Percentiles rank a stretch among this genome's conserved stretches.
These are phyloP conservation scores for Tadarida brasiliensis DNA, from an alignment of 2,797 vertebrate species.

Conservation along the genomic window DNA sequence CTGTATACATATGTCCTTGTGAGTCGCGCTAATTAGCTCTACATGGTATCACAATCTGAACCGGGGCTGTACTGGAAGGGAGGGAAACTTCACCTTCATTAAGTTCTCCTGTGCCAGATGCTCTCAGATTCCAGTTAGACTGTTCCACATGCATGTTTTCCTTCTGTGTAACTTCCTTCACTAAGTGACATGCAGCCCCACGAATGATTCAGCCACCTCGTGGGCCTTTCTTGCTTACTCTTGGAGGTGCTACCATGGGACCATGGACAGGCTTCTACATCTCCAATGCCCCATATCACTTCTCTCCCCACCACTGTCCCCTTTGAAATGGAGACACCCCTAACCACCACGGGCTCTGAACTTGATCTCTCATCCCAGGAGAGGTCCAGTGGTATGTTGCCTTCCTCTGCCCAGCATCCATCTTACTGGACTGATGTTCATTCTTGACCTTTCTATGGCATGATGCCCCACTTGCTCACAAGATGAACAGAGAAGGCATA, in stretches of 20 bases:
- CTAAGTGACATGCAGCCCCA: background rate
- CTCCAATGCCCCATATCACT: rapidly evolving
- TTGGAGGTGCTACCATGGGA: background rate
- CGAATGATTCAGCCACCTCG: background rate
- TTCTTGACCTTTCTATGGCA: background rate
- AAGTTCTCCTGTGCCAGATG: background rate
- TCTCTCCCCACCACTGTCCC: background rate
- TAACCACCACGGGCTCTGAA: background rate
- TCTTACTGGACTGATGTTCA: background rate
- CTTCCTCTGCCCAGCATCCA: background rate
- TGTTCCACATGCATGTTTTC: background rate
- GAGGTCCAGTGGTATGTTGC: background rate
- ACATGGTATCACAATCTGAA: background rate
- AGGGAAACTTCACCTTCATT: background rate
- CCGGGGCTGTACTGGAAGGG: background rate
- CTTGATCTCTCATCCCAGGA: background rate
- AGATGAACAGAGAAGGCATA: background rate
- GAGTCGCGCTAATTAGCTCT: background rate
- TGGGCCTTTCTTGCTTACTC: background rate
- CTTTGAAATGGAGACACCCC: background rate
- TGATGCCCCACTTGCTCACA: background rate
- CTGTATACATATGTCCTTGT: rapidly evolving
- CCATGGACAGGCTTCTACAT: background rate
- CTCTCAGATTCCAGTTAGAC: background rate
- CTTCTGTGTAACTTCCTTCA: background rate